Base-by-base conservation (phyloP, 2,888 invertebrate species). In the Hoplodrina blanda region DNA sequence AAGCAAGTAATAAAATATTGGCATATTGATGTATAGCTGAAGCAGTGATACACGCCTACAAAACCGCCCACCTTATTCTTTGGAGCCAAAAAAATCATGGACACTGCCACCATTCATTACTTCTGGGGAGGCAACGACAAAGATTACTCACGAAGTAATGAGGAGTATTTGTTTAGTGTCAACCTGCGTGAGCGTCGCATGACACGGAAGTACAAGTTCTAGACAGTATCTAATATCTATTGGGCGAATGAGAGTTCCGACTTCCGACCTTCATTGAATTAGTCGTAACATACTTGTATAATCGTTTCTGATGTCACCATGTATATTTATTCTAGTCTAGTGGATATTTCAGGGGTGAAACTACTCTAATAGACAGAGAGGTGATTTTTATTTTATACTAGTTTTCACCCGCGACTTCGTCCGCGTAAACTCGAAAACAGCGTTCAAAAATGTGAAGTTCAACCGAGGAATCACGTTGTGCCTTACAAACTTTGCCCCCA, bases 1-100 rank as follows among this genome's bases (percentile, higher is more conserved):
- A 73, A 77, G 75, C 75, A 65, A 68, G 74, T 77, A 77, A 88
- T 86, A 86, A 86, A 88, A 83, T 70, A 78, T 78, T 78, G 81
- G 73, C 73, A 77, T 62, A 73, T 71, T 76, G 78, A 75, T 75
- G 61, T 75, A 79, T 81, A 20, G 69, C 68, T 67, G 76, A 71
- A 80, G 72, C 61, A 77, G 62, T 55, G 77, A 25, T 25, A 69
- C 65, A 79, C 86, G 78, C 88, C 86, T 85, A 88, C 86, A 71
- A 69, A 67, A 46, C 76, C 84, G 70, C 88, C 84, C 82, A 85
- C 84, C 46, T 46, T 25, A 11, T 8, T 60, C 71, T 44, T 70
- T 64, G 61, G n/a, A 69, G 79, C 76, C 76, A 82, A 80, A 82
- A 84, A 79, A 74, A 69, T 62, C 69, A 82, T 78, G 73, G 73